phyloP scores from a whole-genome alignment of 2,113 vertebrate species.

The Phaethornis superciliosus region DNA sequence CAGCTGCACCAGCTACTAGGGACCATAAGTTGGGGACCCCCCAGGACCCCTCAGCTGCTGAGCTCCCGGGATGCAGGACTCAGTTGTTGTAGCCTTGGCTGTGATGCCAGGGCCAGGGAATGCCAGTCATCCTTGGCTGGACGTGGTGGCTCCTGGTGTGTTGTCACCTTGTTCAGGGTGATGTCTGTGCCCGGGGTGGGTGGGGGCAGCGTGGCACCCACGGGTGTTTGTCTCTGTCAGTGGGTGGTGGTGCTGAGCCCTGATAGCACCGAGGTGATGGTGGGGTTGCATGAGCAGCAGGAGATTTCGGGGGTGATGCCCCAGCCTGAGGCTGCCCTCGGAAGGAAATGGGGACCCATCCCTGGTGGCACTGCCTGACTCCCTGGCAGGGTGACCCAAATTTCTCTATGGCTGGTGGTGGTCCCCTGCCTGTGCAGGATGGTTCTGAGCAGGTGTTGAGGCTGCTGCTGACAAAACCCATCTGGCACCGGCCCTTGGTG shows the following conservation, averaged over 20 bases:
- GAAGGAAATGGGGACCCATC: not conserved
- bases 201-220: not conserved
- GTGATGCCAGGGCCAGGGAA: not conserved
- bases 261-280: not conserved
- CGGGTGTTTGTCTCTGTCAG: not conserved
- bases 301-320: not conserved
- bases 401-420: rapidly evolving
- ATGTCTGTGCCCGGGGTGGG: not conserved
- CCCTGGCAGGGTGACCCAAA: not conserved
- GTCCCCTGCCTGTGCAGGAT: rapidly evolving
- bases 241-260: not conserved
- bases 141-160: not conserved
- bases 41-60: not conserved
- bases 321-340: not conserved
- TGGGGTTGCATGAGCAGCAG: not conserved
- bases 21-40: not conserved
- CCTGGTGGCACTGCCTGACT: rapidly evolving
- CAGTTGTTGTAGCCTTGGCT: rapidly evolving
- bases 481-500: rapidly evolving
- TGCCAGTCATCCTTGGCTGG: rapidly evolving
- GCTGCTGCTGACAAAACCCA: not conserved
- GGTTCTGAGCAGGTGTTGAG: not conserved
- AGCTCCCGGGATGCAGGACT: not conserved
- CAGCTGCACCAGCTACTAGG: rapidly evolving
- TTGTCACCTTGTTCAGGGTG: rapidly evolving